Conservation (phyloP, 2,797 vertebrate species). For the Lagodon rhomboides region DNA sequence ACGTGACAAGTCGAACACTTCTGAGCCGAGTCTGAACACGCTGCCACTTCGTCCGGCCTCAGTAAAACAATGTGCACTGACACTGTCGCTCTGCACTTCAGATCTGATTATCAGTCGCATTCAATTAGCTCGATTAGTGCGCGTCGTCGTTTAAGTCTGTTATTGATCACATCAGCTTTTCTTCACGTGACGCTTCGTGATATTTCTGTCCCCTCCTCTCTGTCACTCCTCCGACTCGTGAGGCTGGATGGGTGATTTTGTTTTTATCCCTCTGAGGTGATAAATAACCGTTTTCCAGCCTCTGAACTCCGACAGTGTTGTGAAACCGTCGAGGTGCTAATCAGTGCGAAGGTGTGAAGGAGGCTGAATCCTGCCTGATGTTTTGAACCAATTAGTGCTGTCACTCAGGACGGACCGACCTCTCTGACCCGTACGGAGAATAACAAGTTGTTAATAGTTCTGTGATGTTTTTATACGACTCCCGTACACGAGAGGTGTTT, state of each 20-base stretch:
- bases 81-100: slow-evolving; percentile 3
- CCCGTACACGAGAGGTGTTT: not conserved
- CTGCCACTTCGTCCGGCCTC: slow-evolving; percentile 2
- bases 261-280: not conserved
- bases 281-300: slow-evolving; percentile 45
- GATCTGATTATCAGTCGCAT: slow-evolving; percentile 35
- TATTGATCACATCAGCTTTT: slow-evolving; percentile 22
- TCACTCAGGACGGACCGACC: slow-evolving; percentile 27
- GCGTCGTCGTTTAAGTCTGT: slow-evolving; percentile 9
- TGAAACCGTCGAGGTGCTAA: slow-evolving; percentile 19
- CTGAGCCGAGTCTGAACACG: slow-evolving; percentile 15
- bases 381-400: slow-evolving; percentile 34
- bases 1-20: slow-evolving; percentile 31
- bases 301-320: slow-evolving; percentile 33
- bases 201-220: slow-evolving; percentile 59
- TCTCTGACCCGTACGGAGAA: slow-evolving; percentile 11
- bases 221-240: not conserved
- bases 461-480: not conserved
- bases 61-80: slow-evolving; percentile 31
- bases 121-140: slow-evolving; percentile 44
- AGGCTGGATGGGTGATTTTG: not conserved
- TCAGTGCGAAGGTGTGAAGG: slow-evolving; percentile 36
- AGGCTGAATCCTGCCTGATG: not conserved
- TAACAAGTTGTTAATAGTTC: not conserved
- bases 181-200: slow-evolving; percentile 84